These are phyloP conservation scores for Escarpia spicata DNA, from an alignment of 2,888 invertebrate genomes.

Conservation along the genomic window DNA sequence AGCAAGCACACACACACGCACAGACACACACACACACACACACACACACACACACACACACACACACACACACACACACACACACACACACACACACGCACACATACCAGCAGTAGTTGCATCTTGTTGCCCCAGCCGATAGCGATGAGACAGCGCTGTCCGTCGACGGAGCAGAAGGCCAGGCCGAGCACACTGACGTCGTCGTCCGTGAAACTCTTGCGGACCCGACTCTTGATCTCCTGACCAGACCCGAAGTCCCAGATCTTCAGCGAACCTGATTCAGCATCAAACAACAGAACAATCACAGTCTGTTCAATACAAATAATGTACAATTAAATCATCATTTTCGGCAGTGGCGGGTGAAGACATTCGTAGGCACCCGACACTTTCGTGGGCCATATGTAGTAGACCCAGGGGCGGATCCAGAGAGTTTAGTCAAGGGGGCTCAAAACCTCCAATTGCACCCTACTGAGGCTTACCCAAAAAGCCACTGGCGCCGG, in stretches of 20 bases:
- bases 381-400: too few relatives aligned
- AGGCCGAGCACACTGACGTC: slow-evolving; percentile 49
- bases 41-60: not conserved
- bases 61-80: not conserved
- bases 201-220: slow-evolving; percentile 33
- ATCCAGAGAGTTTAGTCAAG: too few relatives aligned
- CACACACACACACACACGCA: not conserved
- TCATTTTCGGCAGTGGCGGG: not conserved
- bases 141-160: slow-evolving; percentile 54
- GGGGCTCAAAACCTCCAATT: too few relatives aligned
- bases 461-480: too few relatives aligned
- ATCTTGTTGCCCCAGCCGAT: slow-evolving; percentile 59
- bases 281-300: not conserved
- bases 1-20: not conserved
- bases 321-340: not conserved
- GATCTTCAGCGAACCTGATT: slow-evolving; percentile 61
- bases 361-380: too few relatives aligned
- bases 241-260: slow-evolving; percentile 66
- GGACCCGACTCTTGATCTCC: slow-evolving; percentile 53
- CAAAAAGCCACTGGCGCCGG: too few relatives aligned
- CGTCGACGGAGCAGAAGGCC: slow-evolving; percentile 47
- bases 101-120: slow-evolving; percentile 46
- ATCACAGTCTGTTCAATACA: not conserved
- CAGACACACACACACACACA: not conserved
- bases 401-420: too few relatives aligned